Conservation (phyloP, 2,113 vertebrate species). For the Peromyscus maniculatus region DNA sequence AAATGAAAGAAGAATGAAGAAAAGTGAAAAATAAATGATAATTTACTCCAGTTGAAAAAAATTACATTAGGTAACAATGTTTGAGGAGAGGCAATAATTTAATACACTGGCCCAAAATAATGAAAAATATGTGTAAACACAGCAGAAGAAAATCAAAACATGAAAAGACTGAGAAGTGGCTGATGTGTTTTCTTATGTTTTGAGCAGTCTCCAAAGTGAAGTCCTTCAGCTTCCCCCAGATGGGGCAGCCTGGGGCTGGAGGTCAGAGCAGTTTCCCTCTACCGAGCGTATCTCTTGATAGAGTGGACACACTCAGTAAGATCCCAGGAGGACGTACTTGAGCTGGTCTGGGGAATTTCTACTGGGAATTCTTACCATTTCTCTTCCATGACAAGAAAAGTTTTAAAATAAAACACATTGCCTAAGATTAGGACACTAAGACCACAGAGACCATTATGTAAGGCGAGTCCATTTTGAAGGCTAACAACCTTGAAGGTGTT, state of each 20-base stretch:
- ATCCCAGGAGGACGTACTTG: not conserved
- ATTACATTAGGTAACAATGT: not conserved
- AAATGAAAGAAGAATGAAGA: not conserved
- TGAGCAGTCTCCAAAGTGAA: not conserved
- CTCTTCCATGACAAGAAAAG: constrained; percentile 45
- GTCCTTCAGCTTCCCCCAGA: not conserved
- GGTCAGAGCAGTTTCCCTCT: not conserved
- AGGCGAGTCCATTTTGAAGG: constrained; percentile 56
- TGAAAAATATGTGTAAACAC: not conserved
- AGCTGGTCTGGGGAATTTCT: not conserved
- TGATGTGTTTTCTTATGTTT: not conserved
- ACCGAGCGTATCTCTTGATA: not conserved
- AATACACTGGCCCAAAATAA: not conserved
- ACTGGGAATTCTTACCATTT: not conserved
- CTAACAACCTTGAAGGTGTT: not conserved
- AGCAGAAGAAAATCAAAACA: not conserved
- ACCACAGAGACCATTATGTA: constrained; percentile 53
- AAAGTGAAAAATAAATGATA: not conserved
- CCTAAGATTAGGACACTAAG: constrained; percentile 51
- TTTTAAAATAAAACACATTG: constrained; percentile 60
- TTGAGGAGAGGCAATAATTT: not conserved
- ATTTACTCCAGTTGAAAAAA: not conserved
- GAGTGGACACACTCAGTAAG: not conserved
- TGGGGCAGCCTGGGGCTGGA: not conserved
- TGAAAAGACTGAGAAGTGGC: not conserved